Base-by-base conservation (phyloP, 2,113 vertebrate genomes). In the Ophiodon elongatus region DNA sequence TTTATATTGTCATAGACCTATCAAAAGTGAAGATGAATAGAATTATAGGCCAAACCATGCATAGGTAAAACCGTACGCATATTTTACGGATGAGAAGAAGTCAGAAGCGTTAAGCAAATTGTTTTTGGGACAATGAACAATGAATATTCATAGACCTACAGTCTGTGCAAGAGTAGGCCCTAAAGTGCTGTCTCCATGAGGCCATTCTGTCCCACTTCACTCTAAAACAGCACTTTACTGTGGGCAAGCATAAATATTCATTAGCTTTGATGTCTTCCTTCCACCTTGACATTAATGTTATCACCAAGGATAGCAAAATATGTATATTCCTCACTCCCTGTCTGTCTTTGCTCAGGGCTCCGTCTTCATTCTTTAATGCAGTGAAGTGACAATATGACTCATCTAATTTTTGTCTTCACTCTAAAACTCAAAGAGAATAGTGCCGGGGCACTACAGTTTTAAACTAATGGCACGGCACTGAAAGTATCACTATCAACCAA, bases 121-220 rank as follows among this genome's bases (percentile, higher is more conserved):
- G 91, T 92, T 93, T 94, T 92, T 86, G 87, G 92, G 92, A 94
- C 93, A 94, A 94, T 94, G 92, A 90, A 88, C 88, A 92, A 89
- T 93, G 91, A 93, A 94, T 94, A 94, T 94, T 94, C 90, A 94
- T 94, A 83, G 75, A 76, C 13, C 64, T 65, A 84, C 76, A 83
- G 80, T 75, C 78, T 91, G 90, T 89, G 87, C 85, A 85, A 82
- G 88, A 92, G 76, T 68, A 91, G 84, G 86, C 90, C 91, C 91
- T 93, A 91, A 93, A 94, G 93, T 90, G 91, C 84, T 87, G 88
- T 91, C 92, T 93, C 93, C 88, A 91, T 83, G 82, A 88, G 88
- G 86, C 88, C 90, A 90, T 89, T 93, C 91, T 91, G 90, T 91
- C 88, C 89, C 91, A 90, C 91, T 94, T 93, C 89, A 89, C 81